Conservation (phyloP, 35 echinoderm and acorn worm species). For the Apostichopus californicus region DNA sequence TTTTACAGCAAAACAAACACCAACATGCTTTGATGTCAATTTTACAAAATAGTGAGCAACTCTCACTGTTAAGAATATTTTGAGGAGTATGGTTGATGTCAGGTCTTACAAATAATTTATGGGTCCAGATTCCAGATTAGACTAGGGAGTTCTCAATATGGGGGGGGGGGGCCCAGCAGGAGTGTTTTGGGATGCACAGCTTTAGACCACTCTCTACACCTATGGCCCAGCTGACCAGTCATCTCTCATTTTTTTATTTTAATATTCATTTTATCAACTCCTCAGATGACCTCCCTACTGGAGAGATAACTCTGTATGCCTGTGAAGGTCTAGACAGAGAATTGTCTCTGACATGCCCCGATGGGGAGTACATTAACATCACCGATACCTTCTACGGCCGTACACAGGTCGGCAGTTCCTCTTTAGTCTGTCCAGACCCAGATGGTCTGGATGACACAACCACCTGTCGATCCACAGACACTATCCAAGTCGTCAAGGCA, state of each 20-base stretch:
- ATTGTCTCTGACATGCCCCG: conserved; percentile 63
- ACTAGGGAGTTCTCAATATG: too few species aligned
- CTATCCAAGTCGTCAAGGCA: conserved; percentile 61
- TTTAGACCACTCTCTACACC: too few species aligned
- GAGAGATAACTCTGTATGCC: conserved; percentile 64
- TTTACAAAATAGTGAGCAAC: too few species aligned
- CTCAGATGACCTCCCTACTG: conserved; percentile 70
- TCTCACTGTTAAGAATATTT: too few species aligned
- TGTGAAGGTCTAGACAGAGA: conserved; percentile 72
- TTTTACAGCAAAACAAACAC: too few species aligned
- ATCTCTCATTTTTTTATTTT: background rate
- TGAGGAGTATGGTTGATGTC: too few species aligned
- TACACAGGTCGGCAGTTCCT: conserved; percentile 68
- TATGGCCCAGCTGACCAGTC: too few species aligned
- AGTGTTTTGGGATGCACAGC: too few species aligned
- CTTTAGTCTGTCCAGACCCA: conserved; percentile 58
- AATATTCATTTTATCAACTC: background rate
- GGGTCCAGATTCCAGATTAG: too few species aligned
- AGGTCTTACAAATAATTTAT: too few species aligned
- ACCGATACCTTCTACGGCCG: conserved; percentile 83
- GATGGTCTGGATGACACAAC: conserved; percentile 56
- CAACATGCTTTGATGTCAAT: too few species aligned
- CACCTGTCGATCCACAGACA: conserved; percentile 65
- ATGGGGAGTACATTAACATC: conserved; percentile 75
- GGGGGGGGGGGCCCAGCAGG: too few species aligned